These are phyloP conservation scores for Monopis laevigella DNA, from an alignment of 2,888 invertebrate genomes.

Conservation along the genomic window DNA sequence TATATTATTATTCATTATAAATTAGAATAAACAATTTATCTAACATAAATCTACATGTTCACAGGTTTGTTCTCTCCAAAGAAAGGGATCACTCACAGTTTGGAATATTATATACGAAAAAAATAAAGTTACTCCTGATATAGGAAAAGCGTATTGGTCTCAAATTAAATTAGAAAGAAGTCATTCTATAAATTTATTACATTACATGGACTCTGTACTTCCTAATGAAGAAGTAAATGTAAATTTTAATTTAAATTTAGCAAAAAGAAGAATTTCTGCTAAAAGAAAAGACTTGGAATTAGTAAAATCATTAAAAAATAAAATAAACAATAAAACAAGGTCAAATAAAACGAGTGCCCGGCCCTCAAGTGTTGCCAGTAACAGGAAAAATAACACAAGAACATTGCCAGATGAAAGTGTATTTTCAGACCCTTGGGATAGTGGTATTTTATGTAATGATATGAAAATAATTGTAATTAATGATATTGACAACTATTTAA, in stretches of 20 bases:
- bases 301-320: conserved; percentile 17
- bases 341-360: too few relatives aligned
- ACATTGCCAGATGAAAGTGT: conserved; percentile 28
- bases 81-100: conserved; percentile 39
- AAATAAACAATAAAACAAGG: conserved; percentile 30
- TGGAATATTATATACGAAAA: conserved; percentile 52
- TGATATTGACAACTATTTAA: conserved; percentile 35
- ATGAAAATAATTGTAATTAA: conserved; percentile 38
- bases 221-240: neutral
- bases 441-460: conserved; percentile 37
- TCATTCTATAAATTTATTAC: conserved; percentile 34
- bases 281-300: conserved; percentile 3
- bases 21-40: too few relatives aligned
- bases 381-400: too few relatives aligned
- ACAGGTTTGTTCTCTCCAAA: conserved; percentile 45
- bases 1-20: neutral
- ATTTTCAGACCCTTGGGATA: conserved; percentile 33
- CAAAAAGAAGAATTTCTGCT: conserved; percentile 34
- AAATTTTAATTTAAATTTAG: conserved; percentile 42
- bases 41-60: too few relatives aligned
- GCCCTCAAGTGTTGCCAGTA: too few relatives aligned
- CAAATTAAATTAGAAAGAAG: conserved; percentile 41
- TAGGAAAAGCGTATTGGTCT: conserved; percentile 50
- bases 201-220: conserved; percentile 26
- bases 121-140: conserved; percentile 28